These are phyloP conservation scores for Acrocephalus scirpaceus DNA, from an alignment of 2,797 vertebrate genomes.

Conservation along the genomic window DNA sequence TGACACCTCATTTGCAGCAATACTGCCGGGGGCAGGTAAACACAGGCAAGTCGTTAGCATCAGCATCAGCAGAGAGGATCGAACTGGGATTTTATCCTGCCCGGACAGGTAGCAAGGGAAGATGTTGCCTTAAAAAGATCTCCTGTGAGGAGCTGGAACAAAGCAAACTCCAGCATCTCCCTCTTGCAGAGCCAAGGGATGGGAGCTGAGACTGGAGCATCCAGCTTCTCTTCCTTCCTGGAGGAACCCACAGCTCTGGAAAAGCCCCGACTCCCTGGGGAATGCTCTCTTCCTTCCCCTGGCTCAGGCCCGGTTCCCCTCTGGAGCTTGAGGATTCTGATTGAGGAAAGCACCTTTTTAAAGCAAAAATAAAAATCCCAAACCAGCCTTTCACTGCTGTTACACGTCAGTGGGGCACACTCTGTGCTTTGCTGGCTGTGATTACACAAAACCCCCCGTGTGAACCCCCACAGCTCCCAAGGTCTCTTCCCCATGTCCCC, in stretches of 20 bases:
- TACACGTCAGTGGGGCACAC: background rate
- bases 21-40: background rate
- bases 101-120: background rate
- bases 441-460: rapidly evolving
- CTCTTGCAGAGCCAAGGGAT: background rate
- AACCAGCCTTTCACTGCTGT: background rate
- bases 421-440: background rate
- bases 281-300: background rate
- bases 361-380: background rate
- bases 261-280: rapidly evolving
- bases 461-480: background rate
- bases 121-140: background rate
- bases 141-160: background rate
- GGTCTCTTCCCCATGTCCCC: background rate
- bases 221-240: background rate
- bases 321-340: background rate
- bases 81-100: background rate
- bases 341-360: background rate
- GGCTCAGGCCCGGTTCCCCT: background rate
- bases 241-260: background rate
- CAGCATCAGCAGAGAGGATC: background rate
- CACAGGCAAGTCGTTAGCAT: background rate
- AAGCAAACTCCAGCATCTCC: background rate
- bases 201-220: background rate
- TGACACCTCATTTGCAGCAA: constrained; percentile 9